Evolutionary conservation across 2,113 vertebrate genomes (phyloP), one percentile per base, ranked within the genome.

Genomic region (Syngnathus floridae): DNA sequence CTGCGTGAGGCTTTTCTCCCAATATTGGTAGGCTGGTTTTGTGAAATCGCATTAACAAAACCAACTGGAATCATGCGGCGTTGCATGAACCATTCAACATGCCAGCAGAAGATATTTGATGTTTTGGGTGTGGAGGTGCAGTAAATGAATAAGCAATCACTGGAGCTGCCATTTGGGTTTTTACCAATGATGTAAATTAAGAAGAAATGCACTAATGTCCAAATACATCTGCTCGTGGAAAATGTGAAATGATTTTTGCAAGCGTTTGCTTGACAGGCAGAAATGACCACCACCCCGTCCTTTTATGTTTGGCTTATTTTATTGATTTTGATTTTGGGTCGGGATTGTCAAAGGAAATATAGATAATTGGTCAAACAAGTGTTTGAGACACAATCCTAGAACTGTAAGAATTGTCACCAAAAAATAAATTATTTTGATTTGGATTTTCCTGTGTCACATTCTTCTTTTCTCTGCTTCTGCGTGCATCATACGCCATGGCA

Each of bases 341-440:
- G 82, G 82, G 88, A 81, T 90, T 84, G 86, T 79, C 83, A 88
- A 86, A 84, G 81, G 81, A 86, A 82, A 81, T 82, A 81, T 87
- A 85, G 82, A n/a, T 76, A 81, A 84, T 81, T 79, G 85, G 88
- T 89, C 80, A 84, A 88, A 75, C 59, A 83, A 82, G 88, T 90
- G 89, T 91, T 89, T 86, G 88, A 91, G 87, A 91, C 86, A 88
- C 88, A 87, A 89, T 91, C 88, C 85, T 88, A 89, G 85, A 89
- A 88, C 88, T 91, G 87, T 87, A 87, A 88, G 86, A 89, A 84
- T 87, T 88, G 88, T 90, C 89, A 90, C 87, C 85, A 89, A 91
- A 60, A 91, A 91, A 91, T 90, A 91, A 91, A 91, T 91, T 91
- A 91, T 91, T 91, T 91, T 91, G 89, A 90, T 91, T 91, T 91